A percentile compares a stretch with the other conserved stretches of the same genome.
Evolutionary conservation across 2,888 invertebrate species (phyloP).

Genomic region (Capitulum mitella): DNA sequence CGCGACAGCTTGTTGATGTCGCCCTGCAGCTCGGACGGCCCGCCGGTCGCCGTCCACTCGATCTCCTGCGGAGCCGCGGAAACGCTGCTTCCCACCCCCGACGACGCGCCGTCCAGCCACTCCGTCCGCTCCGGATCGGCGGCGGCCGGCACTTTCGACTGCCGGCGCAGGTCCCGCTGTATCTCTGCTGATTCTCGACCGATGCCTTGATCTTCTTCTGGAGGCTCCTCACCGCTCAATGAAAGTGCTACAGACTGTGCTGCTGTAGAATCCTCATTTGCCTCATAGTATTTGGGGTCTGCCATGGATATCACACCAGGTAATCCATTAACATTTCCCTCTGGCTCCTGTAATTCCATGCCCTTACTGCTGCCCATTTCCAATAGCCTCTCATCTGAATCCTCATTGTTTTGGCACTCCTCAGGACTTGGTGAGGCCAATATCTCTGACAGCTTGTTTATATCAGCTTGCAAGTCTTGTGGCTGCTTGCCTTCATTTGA

Average conservation of each 20-base stretch:
- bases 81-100: background rate
- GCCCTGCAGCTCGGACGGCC: background rate
- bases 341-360: background rate
- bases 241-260: too few species aligned
- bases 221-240: too few species aligned
- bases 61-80: background rate
- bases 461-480: background rate
- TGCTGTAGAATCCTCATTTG: too few species aligned
- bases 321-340: background rate
- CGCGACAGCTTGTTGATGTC: slow-evolving; percentile 6
- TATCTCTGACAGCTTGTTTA: background rate
- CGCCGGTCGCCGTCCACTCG: background rate
- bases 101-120: background rate
- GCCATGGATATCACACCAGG: too few species aligned
- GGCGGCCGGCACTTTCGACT: background rate
- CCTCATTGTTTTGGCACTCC: too few species aligned
- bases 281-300: too few species aligned
- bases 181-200: background rate
- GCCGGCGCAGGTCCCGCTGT: too few species aligned
- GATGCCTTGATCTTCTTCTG: too few species aligned
- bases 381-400: too few species aligned
- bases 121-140: background rate
- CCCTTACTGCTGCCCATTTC: background rate
- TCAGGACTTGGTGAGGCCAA: background rate
- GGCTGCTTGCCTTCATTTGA: too few species aligned